These are phyloP conservation scores for Alcedo quadribrachys DNA, from an alignment of 2,797 vertebrate genomes.

Conservation along the genomic window DNA sequence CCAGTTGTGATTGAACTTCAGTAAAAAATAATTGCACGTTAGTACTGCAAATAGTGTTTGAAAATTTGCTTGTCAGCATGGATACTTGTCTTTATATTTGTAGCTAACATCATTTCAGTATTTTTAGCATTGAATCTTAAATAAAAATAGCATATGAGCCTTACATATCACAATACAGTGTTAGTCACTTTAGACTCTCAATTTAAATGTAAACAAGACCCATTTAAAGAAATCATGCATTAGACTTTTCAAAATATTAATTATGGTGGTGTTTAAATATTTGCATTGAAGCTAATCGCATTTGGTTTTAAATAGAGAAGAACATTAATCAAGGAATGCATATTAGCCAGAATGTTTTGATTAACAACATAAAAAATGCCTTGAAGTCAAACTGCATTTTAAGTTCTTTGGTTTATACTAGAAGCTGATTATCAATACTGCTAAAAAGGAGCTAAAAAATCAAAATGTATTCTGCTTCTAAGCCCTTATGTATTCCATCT, in stretches of 20 bases:
- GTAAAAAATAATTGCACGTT: neutral
- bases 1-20: neutral
- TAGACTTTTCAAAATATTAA: constrained; percentile 54
- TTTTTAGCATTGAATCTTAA: neutral
- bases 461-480: constrained; percentile 24
- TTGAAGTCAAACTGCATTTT: constrained; percentile 58
- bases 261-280: constrained; percentile 60
- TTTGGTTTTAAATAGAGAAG: constrained; percentile 57
- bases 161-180: neutral
- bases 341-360: constrained; percentile 45
- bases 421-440: constrained; percentile 47
- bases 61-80: neutral
- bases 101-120: neutral
- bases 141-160: neutral
- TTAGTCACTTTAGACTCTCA: neutral
- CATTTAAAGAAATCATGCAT: neutral
- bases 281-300: constrained; percentile 64
- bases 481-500: constrained; percentile 23
- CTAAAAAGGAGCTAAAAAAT: constrained; percentile 36
- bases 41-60: neutral
- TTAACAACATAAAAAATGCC: constrained; percentile 56
- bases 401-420: constrained; percentile 42
- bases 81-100: neutral
- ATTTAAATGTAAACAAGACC: constrained; percentile 30
- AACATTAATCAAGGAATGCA: constrained; percentile 56